These are phyloP conservation scores for Mythimna loreyi DNA, from an alignment of 2,888 invertebrate genomes.

Conservation along the genomic window DNA sequence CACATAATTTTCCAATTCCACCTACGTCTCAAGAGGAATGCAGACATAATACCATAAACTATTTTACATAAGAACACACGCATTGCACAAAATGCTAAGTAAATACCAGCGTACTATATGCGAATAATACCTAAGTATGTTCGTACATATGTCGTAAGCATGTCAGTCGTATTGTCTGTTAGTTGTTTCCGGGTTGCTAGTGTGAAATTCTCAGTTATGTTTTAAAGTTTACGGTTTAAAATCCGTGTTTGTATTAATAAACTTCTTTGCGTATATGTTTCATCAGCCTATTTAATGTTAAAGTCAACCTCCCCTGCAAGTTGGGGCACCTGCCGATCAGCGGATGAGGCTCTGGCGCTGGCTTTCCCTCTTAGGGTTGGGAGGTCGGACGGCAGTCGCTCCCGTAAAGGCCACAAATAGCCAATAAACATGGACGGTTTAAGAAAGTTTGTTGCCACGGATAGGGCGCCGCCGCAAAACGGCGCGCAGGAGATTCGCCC, in stretches of 20 bases:
- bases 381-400: too few relatives aligned
- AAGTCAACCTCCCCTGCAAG: too few relatives aligned
- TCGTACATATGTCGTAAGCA: too few relatives aligned
- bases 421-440: too few relatives aligned
- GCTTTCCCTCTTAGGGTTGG: too few relatives aligned
- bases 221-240: conserved; percentile 3
- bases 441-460: too few relatives aligned
- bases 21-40: conserved; percentile 12
- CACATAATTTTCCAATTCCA: conserved; percentile 21
- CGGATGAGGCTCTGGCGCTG: too few relatives aligned
- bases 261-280: background rate
- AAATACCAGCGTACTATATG: conserved; percentile 25
- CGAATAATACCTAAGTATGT: background rate
- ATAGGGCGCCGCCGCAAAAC: too few relatives aligned
- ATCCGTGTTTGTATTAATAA: background rate
- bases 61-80: conserved; percentile 24
- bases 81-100: conserved; percentile 33
- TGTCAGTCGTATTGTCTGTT: conserved; percentile 9
- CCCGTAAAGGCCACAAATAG: too few relatives aligned
- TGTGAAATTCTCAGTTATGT: conserved; percentile 11
- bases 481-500: too few relatives aligned
- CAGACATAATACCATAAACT: conserved; percentile 30
- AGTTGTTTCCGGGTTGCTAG: conserved; percentile 35
- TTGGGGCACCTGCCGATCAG: too few relatives aligned
- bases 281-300: too few relatives aligned